These are phyloP conservation scores for Cardiocondyla obscurior DNA, from an alignment of 1,140 invertebrate genomes.

Conservation along the genomic window DNA sequence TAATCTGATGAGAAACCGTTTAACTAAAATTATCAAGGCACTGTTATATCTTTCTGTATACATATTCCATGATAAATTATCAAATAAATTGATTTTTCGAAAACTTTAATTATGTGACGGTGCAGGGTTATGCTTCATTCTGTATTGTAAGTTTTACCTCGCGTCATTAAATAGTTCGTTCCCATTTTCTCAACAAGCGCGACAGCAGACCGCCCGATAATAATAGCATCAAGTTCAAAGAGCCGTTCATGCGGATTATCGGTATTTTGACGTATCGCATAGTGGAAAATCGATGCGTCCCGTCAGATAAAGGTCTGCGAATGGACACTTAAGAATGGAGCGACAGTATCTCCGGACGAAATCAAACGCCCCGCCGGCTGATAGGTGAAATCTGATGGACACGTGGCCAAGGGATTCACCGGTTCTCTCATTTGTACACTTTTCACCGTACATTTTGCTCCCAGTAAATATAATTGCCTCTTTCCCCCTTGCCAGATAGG, in stretches of 20 bases:
- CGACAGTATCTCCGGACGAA: slow-evolving; percentile 66
- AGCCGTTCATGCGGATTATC: slow-evolving; percentile 54
- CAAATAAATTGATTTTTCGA: neutral
- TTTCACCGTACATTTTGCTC: slow-evolving; percentile 31
- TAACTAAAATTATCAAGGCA: neutral
- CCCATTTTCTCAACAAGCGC: slow-evolving; percentile 30
- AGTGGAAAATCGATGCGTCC: slow-evolving; percentile 64
- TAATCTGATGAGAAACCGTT: neutral
- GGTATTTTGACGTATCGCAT: slow-evolving; percentile 52
- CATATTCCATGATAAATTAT: neutral
- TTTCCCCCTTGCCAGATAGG: neutral
- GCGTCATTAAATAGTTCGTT: slow-evolving; percentile 3
- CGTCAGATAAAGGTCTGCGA: slow-evolving; percentile 62
- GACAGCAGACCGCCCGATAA: slow-evolving; percentile 28
- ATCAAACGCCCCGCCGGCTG: slow-evolving; percentile 61
- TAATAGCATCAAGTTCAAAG: slow-evolving; percentile 30
- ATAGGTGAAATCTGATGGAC: slow-evolving; percentile 66
- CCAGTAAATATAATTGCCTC: slow-evolving; percentile 33
- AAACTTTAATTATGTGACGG: neutral
- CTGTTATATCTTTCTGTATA: neutral
- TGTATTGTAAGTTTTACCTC: neutral
- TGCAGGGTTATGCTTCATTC: slow-evolving; percentile 12
- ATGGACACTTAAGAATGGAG: slow-evolving; percentile 47
- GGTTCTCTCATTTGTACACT: slow-evolving; percentile 45
- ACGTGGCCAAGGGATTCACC: slow-evolving; percentile 11